These are phyloP conservation scores for Aldabrachelys gigantea DNA, from an alignment of 2,113 vertebrate genomes.

Conservation along the genomic window DNA sequence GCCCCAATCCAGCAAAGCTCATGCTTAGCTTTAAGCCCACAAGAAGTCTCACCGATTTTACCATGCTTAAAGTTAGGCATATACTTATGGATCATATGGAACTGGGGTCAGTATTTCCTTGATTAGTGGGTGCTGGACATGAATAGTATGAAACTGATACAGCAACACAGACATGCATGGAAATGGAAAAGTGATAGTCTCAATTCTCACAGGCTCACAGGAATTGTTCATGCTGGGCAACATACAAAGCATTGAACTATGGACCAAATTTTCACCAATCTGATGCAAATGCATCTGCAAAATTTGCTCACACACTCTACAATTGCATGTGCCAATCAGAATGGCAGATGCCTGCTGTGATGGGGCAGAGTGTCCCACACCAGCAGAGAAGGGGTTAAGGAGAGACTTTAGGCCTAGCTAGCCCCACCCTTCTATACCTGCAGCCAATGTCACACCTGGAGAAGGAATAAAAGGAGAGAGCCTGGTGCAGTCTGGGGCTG, in stretches of 20 bases:
- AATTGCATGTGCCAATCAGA: neutral
- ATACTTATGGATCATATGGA: neutral
- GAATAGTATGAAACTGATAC: neutral
- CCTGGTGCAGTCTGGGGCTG: neutral
- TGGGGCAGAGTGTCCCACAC: neutral
- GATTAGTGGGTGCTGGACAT: neutral
- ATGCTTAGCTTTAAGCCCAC: neutral
- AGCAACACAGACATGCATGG: neutral
- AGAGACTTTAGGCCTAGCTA: neutral
- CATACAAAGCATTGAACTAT: neutral
- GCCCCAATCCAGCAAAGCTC: neutral
- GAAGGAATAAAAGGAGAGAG: neutral
- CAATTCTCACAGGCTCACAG: neutral
- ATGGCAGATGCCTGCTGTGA: neutral
- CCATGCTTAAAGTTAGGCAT: neutral
- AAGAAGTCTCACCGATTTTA: neutral
- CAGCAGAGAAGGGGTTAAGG: neutral
- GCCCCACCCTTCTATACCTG: neutral
- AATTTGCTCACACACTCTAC: neutral
- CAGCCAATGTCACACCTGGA: neutral
- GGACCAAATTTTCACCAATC: neutral
- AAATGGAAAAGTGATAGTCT: neutral
- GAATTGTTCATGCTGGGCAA: neutral
- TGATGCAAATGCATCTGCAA: neutral
- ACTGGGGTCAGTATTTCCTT: neutral